Base-by-base conservation (phyloP, 2,888 invertebrate species). In the Helicoverpa assulta region DNA sequence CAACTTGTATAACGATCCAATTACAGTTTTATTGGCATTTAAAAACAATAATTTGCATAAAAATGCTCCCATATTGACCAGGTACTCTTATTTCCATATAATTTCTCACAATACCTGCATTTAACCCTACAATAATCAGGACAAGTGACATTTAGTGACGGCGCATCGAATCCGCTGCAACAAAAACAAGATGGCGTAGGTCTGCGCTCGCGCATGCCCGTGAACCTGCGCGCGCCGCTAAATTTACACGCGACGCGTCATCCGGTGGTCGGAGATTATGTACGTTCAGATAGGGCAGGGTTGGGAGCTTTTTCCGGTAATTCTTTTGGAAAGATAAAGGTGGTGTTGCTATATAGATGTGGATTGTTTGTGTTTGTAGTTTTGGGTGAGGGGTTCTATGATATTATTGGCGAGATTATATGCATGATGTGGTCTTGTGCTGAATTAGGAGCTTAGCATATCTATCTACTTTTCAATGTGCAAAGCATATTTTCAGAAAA, bases 171-270 rank as follows among this genome's bases (percentile, higher is more conserved):
- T 78, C 80, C 82, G 81, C 67, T 80, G 83, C 85, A 93, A 93
- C 90, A 93, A 92, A 92, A 91, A 83, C 88, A 92, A 91, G 76
- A 90, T 89, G 92, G 89, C 90, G 86, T 21, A 19, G 71, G 61
- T 85, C 86, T 87, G 87, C 86, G 88, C 82, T 84, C 79, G 87
- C 88, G 89, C 88, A 86, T 88, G 94, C 89, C 95, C 95, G 88
- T 95, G 95, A 95, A 94, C 95, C 94, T 94, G 92, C 75, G 85
- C 63, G 63, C 89, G 83, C 57, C 83, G 93, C 94, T 95, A 95
- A 94, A 94, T 93, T 94, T 94, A 94, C 93, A 87, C 92, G 76
- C 85, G 85, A 73, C 88, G 89, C 93, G 93, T 94, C 94, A 94
- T 94, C 93, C 93, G 90, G 91, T 88, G 89, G 86, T 75, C 59